A percentile compares a stretch with the other conserved stretches of the same genome.
phyloP scores from a whole-genome alignment of 1,140 invertebrate genomes.

The Meloidogyne chitwoodi region DNA sequence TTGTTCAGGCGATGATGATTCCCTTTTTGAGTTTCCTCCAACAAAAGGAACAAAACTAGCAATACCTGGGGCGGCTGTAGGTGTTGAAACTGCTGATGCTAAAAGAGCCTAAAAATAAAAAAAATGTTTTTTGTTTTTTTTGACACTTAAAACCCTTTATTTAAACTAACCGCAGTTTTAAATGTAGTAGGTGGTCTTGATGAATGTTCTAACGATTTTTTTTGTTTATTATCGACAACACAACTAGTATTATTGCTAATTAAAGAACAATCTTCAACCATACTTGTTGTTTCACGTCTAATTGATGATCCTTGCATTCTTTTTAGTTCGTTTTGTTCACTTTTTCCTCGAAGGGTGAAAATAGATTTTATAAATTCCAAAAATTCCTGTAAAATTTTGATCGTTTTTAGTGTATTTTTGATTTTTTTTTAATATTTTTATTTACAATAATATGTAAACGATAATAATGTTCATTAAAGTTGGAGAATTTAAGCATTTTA shows the following conservation, averaged over 20 bases:
- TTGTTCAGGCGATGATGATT: background rate
- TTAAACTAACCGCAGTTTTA: constrained; percentile 4
- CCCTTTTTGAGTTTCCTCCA: background rate
- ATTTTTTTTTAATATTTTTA: no score
- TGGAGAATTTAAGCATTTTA: no score
- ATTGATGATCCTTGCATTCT: background rate
- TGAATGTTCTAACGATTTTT: background rate
- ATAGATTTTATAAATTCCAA: constrained; percentile 43
- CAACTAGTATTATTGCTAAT: background rate
- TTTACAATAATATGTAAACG: no score
- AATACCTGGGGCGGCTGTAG: constrained; percentile 10
- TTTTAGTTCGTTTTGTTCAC: constrained; percentile 28
- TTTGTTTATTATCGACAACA: background rate
- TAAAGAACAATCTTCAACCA: background rate
- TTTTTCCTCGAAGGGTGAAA: constrained; percentile 32
- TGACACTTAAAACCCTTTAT: no score
- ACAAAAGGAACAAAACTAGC: constrained; percentile 8
- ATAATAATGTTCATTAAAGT: no score
- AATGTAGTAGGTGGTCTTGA: background rate
- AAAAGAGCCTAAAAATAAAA: background rate
- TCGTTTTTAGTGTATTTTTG: background rate
- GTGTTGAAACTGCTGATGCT: background rate
- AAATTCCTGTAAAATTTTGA: constrained; percentile 41
- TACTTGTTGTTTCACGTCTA: background rate
- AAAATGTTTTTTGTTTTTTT: background rate